These are phyloP conservation scores for Bothrops jararaca DNA, from an alignment of 2,113 vertebrate genomes.

Conservation along the genomic window DNA sequence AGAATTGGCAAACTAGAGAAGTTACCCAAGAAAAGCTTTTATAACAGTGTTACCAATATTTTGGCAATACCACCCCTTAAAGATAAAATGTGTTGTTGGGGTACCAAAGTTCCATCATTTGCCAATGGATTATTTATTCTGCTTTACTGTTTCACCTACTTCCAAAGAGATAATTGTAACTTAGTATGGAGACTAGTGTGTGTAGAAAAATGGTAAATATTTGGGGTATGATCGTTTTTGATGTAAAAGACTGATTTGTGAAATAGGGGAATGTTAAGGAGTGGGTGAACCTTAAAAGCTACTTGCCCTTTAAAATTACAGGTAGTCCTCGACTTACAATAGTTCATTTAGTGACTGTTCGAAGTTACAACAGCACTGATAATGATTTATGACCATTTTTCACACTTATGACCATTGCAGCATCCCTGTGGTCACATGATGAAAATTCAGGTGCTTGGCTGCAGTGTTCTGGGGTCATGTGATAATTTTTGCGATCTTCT, in stretches of 20 bases:
- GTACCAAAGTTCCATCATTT: not conserved
- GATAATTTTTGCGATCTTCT: not conserved
- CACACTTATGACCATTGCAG: not conserved
- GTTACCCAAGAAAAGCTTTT: not conserved
- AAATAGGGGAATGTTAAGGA: not conserved
- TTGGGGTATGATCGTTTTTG: not conserved
- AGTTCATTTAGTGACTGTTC: not conserved
- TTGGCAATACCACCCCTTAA: not conserved
- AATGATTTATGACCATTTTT: not conserved
- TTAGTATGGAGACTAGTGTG: not conserved
- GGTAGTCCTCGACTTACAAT: not conserved
- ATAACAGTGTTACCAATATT: not conserved
- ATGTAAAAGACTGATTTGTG: not conserved
- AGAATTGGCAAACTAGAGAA: not conserved
- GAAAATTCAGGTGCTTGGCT: not conserved
- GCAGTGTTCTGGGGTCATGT: not conserved
- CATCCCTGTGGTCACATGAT: not conserved
- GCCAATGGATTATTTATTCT: not conserved
- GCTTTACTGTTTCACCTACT: not conserved
- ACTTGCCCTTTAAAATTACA: not conserved
- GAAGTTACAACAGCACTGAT: not conserved
- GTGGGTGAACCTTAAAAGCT: not conserved
- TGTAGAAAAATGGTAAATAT: not conserved
- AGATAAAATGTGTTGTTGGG: not conserved
- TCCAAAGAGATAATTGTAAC: not conserved